Evolutionary conservation across 2,797 vertebrate species (phyloP).

Genomic region (Pitangus sulphuratus): DNA sequence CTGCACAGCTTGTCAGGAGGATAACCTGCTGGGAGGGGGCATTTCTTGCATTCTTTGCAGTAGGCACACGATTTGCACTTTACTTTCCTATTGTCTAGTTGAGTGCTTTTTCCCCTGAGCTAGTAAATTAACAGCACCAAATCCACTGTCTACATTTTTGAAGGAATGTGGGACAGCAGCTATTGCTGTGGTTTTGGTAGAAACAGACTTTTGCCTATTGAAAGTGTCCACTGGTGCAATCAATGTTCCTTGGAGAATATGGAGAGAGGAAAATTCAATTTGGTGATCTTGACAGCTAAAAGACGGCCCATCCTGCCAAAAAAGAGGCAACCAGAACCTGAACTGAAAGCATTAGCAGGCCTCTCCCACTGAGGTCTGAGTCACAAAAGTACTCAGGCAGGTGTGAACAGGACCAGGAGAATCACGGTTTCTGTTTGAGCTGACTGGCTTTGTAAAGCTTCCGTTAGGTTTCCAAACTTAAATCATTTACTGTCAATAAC

Average conservation of each 20-base stretch:
- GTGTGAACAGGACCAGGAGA: background rate
- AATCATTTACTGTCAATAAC: background rate
- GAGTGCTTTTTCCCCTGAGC: background rate
- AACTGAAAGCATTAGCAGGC: background rate
- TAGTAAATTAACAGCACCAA: background rate
- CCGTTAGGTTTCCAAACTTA: background rate
- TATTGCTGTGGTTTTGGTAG: background rate
- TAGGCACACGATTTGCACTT: background rate
- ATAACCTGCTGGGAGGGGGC: background rate
- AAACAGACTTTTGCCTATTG: background rate
- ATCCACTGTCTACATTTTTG: background rate
- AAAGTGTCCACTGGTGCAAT: background rate
- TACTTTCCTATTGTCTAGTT: background rate
- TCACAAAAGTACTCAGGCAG: background rate
- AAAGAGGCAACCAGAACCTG: accelerated
- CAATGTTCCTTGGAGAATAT: background rate
- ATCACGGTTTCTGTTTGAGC: background rate
- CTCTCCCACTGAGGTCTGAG: background rate
- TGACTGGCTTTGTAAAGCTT: background rate
- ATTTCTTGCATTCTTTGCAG: background rate
- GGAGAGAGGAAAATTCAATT: background rate
- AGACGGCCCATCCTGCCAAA: background rate
- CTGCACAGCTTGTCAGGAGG: background rate
- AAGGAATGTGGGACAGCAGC: background rate
- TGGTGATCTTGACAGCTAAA: background rate